phyloP scores from a whole-genome alignment of 2,888 invertebrate genomes.

The Galeopsomyia nigrocyanea region DNA sequence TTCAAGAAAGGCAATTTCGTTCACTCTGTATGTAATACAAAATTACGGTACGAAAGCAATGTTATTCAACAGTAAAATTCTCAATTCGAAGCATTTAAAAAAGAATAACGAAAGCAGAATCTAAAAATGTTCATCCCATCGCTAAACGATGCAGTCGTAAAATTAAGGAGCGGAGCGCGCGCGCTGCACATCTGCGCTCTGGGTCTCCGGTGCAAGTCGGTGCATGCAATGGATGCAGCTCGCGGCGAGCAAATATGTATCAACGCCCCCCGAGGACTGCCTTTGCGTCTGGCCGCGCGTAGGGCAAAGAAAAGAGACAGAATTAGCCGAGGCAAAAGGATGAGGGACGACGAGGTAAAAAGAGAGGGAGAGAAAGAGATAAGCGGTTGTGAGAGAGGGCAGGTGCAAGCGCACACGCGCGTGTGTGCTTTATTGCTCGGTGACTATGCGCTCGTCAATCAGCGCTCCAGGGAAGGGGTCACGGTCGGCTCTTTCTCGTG shows the following conservation, averaged over 20 bases:
- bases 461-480: slow-evolving; percentile 46
- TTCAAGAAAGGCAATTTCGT: too few relatives aligned
- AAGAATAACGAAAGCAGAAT: too few relatives aligned
- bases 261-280: slow-evolving; percentile 51
- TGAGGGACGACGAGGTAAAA: slow-evolving; percentile 32
- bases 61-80: too few relatives aligned
- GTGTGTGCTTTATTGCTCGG: slow-evolving; percentile 65
- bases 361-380: slow-evolving; percentile 28
- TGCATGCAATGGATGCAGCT: slow-evolving; percentile 12
- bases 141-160: slow-evolving; percentile 52
- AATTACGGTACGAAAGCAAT: too few relatives aligned
- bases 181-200: slow-evolving; percentile 50
- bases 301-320: slow-evolving; percentile 45
- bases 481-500: not conserved
- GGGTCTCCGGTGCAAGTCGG: slow-evolving; percentile 1
- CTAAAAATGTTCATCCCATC: not conserved
- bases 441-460: slow-evolving; percentile 65
- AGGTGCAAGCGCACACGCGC: slow-evolving; percentile 56
- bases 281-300: slow-evolving; percentile 45
- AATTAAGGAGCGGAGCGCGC: slow-evolving; percentile 48
- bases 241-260: slow-evolving; percentile 53
- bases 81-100: too few relatives aligned
- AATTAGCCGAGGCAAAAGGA: slow-evolving; percentile 42
- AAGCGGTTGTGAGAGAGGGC: slow-evolving; percentile 12
- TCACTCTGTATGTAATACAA: too few relatives aligned